Base-by-base conservation (phyloP, 1,140 invertebrate genomes). In the Mamestra configurata region DNA sequence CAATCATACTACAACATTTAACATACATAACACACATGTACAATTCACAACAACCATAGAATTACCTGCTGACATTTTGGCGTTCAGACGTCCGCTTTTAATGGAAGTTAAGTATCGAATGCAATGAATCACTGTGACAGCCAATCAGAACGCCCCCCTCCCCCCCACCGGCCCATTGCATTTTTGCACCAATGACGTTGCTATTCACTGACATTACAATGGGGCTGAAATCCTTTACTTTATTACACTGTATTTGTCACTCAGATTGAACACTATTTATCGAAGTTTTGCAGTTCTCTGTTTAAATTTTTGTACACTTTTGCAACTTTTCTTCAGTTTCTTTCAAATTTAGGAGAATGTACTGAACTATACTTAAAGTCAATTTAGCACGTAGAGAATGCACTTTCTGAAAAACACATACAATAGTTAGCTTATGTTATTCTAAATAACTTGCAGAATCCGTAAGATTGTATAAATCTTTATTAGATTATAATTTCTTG, bases 11-110 rank as follows among this genome's bases (percentile, higher is more conserved):
- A 64, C 59, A 40, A 64, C 59, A 64, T 64, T 64, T 37, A 40
- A 64, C 27, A 64, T 15, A 64, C 3, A 55, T 20, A 15, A 24
- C 20, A 55, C 53, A 64, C 18, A 64, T 40, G 13, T 59, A 59
- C 35, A 18, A 10, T 18, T 20, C n/a, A 64, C 35, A 40, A 40
- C 35, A 64, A 37, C 59, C 35, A 64, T 64, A 64, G 59, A 40
- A 51, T 87, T 90, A 94, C 92, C 92, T 91, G 92, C 92, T 79
- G 92, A 94, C 92, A 94, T 94, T 82, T 89, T 89, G 77, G 49
- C 61, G 40, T 71, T 49, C 72, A 78, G 72, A 72, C 82, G 81
- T 87, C 79, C 73, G 72, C 24, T 76, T 59, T 84, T 70, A 85
- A 78, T 82, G 79, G 77, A 27, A 71, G 59, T 79, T 80, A 55